These are phyloP conservation scores for Atta colombica DNA, from an alignment of 1,140 invertebrate species.

Conservation along the genomic window DNA sequence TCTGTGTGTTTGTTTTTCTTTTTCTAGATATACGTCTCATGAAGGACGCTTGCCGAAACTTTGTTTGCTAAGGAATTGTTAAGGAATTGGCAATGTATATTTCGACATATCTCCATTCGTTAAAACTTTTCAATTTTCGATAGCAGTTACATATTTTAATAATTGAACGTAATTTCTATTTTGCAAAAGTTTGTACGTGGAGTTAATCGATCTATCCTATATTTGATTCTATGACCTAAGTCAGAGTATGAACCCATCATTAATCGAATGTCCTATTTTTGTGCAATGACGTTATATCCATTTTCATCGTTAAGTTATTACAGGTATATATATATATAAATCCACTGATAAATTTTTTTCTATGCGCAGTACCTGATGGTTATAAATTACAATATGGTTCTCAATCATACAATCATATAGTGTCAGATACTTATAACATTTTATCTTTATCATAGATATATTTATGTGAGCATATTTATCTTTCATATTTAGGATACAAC, in stretches of 20 bases:
- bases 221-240: conserved; percentile 4
- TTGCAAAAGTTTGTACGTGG: background rate
- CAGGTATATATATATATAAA: background rate
- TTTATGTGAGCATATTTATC: conserved; percentile 10
- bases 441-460: conserved; percentile 14
- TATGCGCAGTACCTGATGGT: background rate
- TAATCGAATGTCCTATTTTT: conserved; percentile 29
- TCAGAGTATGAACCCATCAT: background rate
- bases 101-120: conserved; percentile 15
- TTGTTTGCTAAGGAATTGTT: conserved; percentile 17
- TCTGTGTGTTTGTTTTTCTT: conserved; percentile 5
- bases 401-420: background rate
- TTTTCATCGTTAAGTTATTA: background rate
- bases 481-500: background rate
- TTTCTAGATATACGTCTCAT: background rate
- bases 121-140: conserved; percentile 24
- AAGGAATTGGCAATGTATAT: background rate
- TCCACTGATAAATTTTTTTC: conserved; percentile 3
- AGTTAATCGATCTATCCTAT: conserved; percentile 46
- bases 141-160: conserved; percentile 30
- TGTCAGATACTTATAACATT: conserved; percentile 31
- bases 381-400: conserved; percentile 43
- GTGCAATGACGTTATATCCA: background rate
- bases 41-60: conserved; percentile 1
- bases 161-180: conserved; percentile 12